A percentile compares a stretch with the other conserved stretches of the same genome.
Conservation (phyloP, 2,888 invertebrate genomes). For the Fragum sueziense region DNA sequence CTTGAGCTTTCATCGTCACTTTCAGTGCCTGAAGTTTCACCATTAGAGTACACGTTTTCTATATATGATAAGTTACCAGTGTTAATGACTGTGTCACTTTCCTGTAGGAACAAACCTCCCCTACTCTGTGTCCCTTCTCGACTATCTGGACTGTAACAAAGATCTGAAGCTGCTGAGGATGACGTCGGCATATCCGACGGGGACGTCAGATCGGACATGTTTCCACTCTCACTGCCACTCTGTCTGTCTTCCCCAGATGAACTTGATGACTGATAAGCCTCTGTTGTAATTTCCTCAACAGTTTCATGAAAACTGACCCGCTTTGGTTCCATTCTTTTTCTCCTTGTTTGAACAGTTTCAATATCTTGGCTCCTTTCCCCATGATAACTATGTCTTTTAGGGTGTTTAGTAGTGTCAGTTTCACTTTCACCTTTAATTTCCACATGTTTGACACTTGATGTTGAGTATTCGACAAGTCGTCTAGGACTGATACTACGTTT, state of each 20-base stretch:
- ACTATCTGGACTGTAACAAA: constrained; percentile 53
- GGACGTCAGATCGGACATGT: constrained; percentile 47
- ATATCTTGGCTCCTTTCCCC: constrained; percentile 44
- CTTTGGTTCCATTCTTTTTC: constrained; percentile 62
- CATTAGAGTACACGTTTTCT: constrained; percentile 13
- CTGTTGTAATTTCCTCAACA: constrained; percentile 59
- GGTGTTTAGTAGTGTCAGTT: constrained; percentile 8
- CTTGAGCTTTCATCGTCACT: constrained; percentile 58
- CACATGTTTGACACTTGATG: constrained; percentile 41
- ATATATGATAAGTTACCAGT: constrained; percentile 15
- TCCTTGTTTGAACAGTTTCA: constrained; percentile 30
- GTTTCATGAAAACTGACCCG: constrained; percentile 73
- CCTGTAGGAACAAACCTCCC: neutral
- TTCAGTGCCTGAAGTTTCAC: constrained; percentile 45
- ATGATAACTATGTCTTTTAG: constrained; percentile 56
- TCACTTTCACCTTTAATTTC: constrained; percentile 38
- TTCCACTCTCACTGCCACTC: constrained; percentile 31
- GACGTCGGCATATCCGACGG: constrained; percentile 42
- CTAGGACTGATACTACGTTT: constrained; percentile 55
- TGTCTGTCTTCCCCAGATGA: constrained; percentile 56
- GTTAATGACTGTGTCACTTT: neutral
- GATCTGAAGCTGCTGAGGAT: constrained; percentile 52
- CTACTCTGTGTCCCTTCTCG: neutral
- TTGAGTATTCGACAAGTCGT: constrained; percentile 50
- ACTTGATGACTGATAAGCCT: constrained; percentile 53